A percentile compares a stretch with the other conserved stretches of the same genome.
Evolutionary conservation across 2,113 vertebrate species (phyloP).

Genomic region (Channa argus): DNA sequence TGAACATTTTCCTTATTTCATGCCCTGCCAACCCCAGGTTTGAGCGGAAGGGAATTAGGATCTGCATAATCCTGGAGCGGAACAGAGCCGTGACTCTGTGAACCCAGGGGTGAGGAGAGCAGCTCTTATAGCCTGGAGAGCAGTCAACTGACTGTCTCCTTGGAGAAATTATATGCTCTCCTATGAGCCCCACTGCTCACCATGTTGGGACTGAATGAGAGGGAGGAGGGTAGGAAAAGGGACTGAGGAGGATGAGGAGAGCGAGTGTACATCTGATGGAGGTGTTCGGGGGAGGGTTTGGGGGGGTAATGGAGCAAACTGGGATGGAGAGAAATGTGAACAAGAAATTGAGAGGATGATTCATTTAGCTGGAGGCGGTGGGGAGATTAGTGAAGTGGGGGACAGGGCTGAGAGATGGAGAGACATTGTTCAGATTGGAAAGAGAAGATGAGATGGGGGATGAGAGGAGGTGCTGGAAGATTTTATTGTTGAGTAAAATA

Average conservation of each 20-base stretch:
- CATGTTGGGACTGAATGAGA: not conserved
- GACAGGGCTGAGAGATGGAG: slow-evolving; percentile 43
- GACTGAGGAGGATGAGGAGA: not conserved
- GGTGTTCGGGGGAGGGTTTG: slow-evolving; percentile 28
- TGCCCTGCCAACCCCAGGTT: slow-evolving; percentile 82
- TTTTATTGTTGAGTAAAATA: slow-evolving; percentile 49
- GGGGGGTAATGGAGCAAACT: slow-evolving; percentile 18
- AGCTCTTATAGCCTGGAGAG: slow-evolving; percentile 58
- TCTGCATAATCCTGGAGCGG: slow-evolving; percentile 79
- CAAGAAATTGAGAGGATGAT: slow-evolving; percentile 47
- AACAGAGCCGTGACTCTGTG: slow-evolving; percentile 63
- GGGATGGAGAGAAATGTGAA: slow-evolving; percentile 32
- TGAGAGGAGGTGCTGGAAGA: slow-evolving; percentile 25
- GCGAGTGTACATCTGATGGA: slow-evolving; percentile 3
- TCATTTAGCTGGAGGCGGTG: slow-evolving; percentile 58
- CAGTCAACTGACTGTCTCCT: slow-evolving; percentile 63
- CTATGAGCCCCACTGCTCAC: slow-evolving; percentile 23
- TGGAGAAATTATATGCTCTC: slow-evolving; percentile 68
- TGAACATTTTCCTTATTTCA: slow-evolving; percentile 80
- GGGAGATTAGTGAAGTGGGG: slow-evolving; percentile 52
- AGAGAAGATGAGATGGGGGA: slow-evolving; percentile 11
- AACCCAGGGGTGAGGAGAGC: slow-evolving; percentile 58
- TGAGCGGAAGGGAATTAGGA: slow-evolving; percentile 74
- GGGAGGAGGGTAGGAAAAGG: not conserved
- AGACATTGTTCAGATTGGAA: slow-evolving; percentile 52